Base-by-base conservation (phyloP, 1,140 invertebrate genomes). In the Neoseiulus cucumeris region DNA sequence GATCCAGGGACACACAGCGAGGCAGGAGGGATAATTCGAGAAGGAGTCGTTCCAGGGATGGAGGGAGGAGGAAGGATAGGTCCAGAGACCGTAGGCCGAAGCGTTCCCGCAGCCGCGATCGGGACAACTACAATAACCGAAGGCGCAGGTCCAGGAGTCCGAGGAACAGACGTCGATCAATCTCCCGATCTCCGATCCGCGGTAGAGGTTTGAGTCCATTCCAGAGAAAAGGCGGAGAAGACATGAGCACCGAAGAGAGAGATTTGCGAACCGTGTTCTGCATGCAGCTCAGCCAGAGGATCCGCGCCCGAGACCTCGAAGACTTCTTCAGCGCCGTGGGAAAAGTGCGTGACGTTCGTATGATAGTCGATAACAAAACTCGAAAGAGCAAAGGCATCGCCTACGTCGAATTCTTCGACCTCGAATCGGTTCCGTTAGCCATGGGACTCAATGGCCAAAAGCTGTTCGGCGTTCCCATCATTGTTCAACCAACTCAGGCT, bases 271-370 rank as follows among this genome's bases (percentile, higher is more conserved):
- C 96, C 25, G 90, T 99, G 9, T 98, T 99, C 76, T 96, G 92
- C 75, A 92, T 97, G 86, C 91, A 96, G 75, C 75, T 96, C 39
- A 91, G 92, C 66, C 89, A 95, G 72, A 81, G 91, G 70, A 91
- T 98, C 70, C 82, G 94, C 67, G 89, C 89, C 9, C 83, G 93
- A 66, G 95, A 99, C 76, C 78, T 99, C 41, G 95, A 99, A 79
- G 94, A 98, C 76, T 99, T 99, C 76, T 99, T 99, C 74, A 95
- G 91, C 2, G 89, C 91, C 66, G 94, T 98, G 66, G 96, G 96
- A 42, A 96, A 96, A 82, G 94, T 98, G 22, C 83, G 91, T 71
- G 96, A 99, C 81, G 96, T 99, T 9, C 81, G 93, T 73, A 83
- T 99, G 68, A 99, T 99, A 45, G 96, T 92, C 44, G 98, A 98